Evolutionary conservation across 2,888 invertebrate genomes (phyloP).

Genomic region (Ditula angustiorana): DNA sequence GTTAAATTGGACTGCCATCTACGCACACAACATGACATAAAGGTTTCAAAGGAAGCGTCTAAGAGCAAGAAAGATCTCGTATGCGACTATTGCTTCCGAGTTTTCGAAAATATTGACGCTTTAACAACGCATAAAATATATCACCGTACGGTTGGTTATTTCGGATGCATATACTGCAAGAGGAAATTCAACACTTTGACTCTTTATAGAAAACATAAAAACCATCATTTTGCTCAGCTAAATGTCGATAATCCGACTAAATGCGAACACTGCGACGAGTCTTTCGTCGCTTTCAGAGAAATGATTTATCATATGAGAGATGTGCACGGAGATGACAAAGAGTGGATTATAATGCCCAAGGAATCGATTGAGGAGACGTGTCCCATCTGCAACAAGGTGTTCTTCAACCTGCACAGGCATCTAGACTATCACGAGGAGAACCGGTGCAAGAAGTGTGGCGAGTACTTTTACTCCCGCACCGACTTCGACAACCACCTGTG

Average conservation of each 20-base stretch:
- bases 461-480: constrained; percentile 73
- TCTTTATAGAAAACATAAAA: constrained; percentile 80
- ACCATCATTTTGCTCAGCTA: constrained; percentile 71
- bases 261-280: constrained; percentile 83
- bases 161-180: constrained; percentile 80
- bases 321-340: constrained; percentile 75
- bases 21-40: constrained; percentile 70
- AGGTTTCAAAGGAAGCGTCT: constrained; percentile 58
- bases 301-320: constrained; percentile 82
- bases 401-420: constrained; percentile 77
- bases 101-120: constrained; percentile 76
- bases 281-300: constrained; percentile 81
- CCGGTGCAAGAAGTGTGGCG: constrained; percentile 77
- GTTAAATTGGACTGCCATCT: constrained; percentile 81
- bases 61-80: constrained; percentile 66
- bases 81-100: constrained; percentile 80
- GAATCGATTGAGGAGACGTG: constrained; percentile 74
- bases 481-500: constrained; percentile 79
- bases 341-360: constrained; percentile 78
- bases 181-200: constrained; percentile 81
- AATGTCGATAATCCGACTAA: constrained; percentile 77
- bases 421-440: constrained; percentile 78
- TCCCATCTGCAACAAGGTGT: constrained; percentile 73
- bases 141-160: constrained; percentile 75
- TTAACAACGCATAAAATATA: constrained; percentile 73